These are phyloP conservation scores for Drosophila littoralis DNA, from an alignment of 1,140 invertebrate genomes.

Conservation along the genomic window DNA sequence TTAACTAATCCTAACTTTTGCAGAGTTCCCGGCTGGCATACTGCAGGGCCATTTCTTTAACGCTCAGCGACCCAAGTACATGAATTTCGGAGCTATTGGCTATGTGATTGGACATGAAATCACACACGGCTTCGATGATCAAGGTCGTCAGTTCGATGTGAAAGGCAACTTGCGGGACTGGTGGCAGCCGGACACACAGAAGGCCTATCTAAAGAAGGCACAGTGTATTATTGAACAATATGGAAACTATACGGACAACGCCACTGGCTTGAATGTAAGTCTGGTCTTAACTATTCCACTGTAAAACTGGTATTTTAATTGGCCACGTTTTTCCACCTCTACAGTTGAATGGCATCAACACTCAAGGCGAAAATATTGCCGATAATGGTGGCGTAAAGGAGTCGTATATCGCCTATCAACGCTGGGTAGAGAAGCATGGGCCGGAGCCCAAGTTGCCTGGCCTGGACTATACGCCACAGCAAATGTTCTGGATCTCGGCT, in stretches of 20 bases:
- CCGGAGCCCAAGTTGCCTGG: slow-evolving; percentile 88
- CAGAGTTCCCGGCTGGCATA: slow-evolving; percentile 95
- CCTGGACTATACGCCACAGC: slow-evolving; percentile 88
- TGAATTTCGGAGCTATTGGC: slow-evolving; percentile 97
- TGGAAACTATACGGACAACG: slow-evolving; percentile 90
- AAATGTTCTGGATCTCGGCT: slow-evolving; percentile 89
- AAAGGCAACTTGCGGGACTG: slow-evolving; percentile 94
- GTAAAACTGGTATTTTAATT: neutral
- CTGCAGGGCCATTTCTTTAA: slow-evolving; percentile 95
- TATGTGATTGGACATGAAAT: slow-evolving; percentile 97
- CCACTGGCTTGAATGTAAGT: slow-evolving; percentile 89
- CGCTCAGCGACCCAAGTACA: slow-evolving; percentile 92
- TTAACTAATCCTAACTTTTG: slow-evolving; percentile 4
- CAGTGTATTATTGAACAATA: slow-evolving; percentile 96
- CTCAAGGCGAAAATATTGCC: slow-evolving; percentile 96
- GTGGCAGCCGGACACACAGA: slow-evolving; percentile 92
- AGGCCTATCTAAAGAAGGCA: slow-evolving; percentile 90
- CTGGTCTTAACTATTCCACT: neutral
- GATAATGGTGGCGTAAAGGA: slow-evolving; percentile 96
- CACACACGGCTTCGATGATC: slow-evolving; percentile 96
- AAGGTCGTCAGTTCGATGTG: slow-evolving; percentile 95
- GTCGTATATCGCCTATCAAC: slow-evolving; percentile 92
- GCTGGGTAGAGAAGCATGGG: slow-evolving; percentile 88
- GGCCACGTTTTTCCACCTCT: slow-evolving; percentile 47
- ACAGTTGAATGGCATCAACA: slow-evolving; percentile 94